Percentiles rank a stretch among this genome's conserved stretches.
These are phyloP conservation scores for Diplodus puntazzo DNA, from an alignment of 2,797 vertebrate species.

Conservation along the genomic window DNA sequence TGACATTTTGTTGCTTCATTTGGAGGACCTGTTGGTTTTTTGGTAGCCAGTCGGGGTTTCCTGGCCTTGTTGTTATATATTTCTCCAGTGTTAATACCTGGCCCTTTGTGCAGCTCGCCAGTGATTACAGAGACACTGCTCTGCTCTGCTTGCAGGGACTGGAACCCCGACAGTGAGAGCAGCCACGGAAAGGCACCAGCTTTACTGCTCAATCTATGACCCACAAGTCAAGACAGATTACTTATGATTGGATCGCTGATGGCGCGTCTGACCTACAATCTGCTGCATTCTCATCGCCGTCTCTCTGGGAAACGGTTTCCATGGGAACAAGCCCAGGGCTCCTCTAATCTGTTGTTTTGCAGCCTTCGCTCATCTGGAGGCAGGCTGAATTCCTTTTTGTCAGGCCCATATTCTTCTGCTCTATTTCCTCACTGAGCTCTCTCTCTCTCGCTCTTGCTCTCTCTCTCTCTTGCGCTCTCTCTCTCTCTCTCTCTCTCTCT, in stretches of 20 bases:
- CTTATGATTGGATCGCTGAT: constrained; percentile 70
- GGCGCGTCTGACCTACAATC: constrained; percentile 86
- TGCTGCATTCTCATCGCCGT: constrained; percentile 66
- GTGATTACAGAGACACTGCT: neutral
- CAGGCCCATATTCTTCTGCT: constrained; percentile 87
- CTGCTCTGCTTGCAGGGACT: neutral
- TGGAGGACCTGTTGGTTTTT: neutral
- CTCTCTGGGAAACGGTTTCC: constrained; percentile 86
- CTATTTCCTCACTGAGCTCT: constrained; percentile 81
- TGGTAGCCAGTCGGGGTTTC: no score
- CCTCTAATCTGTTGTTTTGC: constrained; percentile 84
- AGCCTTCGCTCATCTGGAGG: constrained; percentile 82
- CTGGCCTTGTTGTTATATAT: neutral
- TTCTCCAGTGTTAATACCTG: neutral
- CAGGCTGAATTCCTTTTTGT: constrained; percentile 85
- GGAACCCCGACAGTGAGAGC: constrained; percentile 51
- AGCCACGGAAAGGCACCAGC: constrained; percentile 62
- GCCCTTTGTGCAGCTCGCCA: neutral
- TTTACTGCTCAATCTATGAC: constrained; percentile 78
- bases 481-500: neutral
- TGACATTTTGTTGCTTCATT: no score
- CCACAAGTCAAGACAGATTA: constrained; percentile 80
- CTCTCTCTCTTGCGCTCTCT: constrained; percentile 4
- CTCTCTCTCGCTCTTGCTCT: neutral
- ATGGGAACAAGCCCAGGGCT: constrained; percentile 86